Evolutionary conservation across 2,797 vertebrate species (phyloP).

Genomic region (Agapornis canus): DNA sequence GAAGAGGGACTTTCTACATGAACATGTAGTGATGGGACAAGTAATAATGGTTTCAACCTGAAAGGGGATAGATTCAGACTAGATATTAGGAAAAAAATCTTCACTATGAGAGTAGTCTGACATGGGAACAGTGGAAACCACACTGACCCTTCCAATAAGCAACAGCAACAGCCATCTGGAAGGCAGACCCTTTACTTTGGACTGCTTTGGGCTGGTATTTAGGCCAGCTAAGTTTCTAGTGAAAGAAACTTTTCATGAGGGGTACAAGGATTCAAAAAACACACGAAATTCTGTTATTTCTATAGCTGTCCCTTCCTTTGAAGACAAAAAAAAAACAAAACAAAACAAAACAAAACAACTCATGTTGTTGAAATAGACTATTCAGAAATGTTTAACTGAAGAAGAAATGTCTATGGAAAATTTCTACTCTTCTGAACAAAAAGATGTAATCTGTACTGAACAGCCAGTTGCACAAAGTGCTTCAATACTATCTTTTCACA

Average conservation of each 20-base stretch:
- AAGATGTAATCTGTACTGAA: not conserved
- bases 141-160: not conserved
- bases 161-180: not conserved
- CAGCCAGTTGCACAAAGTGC: not conserved
- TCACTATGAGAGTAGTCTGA: not conserved
- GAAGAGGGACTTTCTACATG: not conserved
- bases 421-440: not conserved
- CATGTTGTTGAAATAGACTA: not conserved
- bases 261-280: not conserved
- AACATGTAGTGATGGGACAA: not conserved
- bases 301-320: not conserved
- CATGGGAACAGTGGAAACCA: not conserved
- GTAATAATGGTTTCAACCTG: not conserved
- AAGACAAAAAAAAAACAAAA: not conserved
- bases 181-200: not conserved
- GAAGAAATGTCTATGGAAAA: not conserved
- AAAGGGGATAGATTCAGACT: not conserved
- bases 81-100: not conserved
- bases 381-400: not conserved
- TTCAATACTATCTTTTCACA: conserved; percentile 20
- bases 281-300: not conserved
- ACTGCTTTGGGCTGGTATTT: not conserved
- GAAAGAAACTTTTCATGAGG: not conserved
- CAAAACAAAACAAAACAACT: too few species aligned
- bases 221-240: not conserved